Evolutionary conservation across 37 sponge, comb jelly and placozoan species (phyloP).

Genomic region (Crambe crambe): DNA sequence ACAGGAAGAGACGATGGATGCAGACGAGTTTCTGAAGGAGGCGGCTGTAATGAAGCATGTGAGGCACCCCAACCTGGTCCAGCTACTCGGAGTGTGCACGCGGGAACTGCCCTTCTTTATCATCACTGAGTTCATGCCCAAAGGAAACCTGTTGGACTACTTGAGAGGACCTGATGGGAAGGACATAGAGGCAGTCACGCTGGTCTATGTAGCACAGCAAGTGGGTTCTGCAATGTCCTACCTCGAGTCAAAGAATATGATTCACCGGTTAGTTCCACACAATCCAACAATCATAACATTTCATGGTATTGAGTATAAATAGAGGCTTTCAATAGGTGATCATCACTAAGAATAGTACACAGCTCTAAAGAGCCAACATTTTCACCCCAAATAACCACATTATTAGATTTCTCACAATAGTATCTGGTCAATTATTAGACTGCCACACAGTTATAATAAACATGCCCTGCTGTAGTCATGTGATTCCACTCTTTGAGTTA

Average conservation of each 20-base stretch:
- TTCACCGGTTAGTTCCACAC: slow-evolving; percentile 77
- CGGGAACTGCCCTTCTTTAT: slow-evolving; percentile 95
- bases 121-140: slow-evolving; percentile 96
- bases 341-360: too few species aligned
- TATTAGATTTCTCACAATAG: too few species aligned
- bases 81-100: slow-evolving; percentile 95
- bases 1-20: slow-evolving; percentile 95
- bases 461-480: too few species aligned
- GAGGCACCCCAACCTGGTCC: slow-evolving; percentile 88
- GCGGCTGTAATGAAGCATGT: slow-evolving; percentile 96
- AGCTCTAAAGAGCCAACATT: too few species aligned
- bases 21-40: slow-evolving; percentile 93
- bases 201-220: slow-evolving; percentile 94
- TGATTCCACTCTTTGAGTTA: not conserved
- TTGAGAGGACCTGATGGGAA: slow-evolving; percentile 77
- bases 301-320: too few species aligned
- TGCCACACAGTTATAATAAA: too few species aligned
- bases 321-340: too few species aligned
- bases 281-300: too few species aligned
- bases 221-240: slow-evolving; percentile 96
- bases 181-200: slow-evolving; percentile 75
- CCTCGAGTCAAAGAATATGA: slow-evolving; percentile 87
- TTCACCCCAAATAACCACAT: too few species aligned
- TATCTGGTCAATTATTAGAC: too few species aligned
- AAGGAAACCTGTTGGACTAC: slow-evolving; percentile 95